Conservation (phyloP, 2,888 invertebrate genomes). For the Orthonychiurus folsomi region DNA sequence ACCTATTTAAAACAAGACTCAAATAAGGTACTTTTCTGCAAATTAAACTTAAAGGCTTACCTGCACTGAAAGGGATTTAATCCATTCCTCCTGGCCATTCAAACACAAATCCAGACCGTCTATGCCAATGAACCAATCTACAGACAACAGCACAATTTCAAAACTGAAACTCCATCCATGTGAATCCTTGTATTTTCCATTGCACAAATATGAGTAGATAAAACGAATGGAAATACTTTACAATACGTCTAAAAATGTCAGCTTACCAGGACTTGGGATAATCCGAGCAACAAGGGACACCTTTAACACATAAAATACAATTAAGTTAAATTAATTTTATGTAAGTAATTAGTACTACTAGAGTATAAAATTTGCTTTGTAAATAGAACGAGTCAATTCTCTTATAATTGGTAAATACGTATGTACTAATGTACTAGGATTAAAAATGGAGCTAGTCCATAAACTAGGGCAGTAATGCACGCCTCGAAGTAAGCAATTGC, state of each 20-base stretch:
- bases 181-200: too few species aligned
- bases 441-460: too few species aligned
- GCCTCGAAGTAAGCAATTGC: too few species aligned
- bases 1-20: constrained; percentile 35
- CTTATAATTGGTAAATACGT: too few species aligned
- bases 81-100: constrained; percentile 41
- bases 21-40: not conserved
- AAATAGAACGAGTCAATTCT: too few species aligned
- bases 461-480: too few species aligned
- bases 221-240: not conserved
- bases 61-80: constrained; percentile 34
- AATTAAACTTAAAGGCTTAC: constrained; percentile 18
- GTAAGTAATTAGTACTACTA: not conserved
- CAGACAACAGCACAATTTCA: too few species aligned
- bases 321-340: constrained; percentile 4
- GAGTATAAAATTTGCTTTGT: too few species aligned
- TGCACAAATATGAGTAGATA: too few species aligned
- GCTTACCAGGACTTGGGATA: constrained; percentile 51
- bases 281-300: constrained; percentile 53
- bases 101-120: constrained; percentile 54
- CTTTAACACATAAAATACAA: constrained; percentile 43
- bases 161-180: too few species aligned
- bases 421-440: too few species aligned
- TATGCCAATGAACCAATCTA: constrained; percentile 55
- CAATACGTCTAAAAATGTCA: not conserved